phyloP scores from a whole-genome alignment of 2,888 invertebrate species.

The Phortica okadai region DNA sequence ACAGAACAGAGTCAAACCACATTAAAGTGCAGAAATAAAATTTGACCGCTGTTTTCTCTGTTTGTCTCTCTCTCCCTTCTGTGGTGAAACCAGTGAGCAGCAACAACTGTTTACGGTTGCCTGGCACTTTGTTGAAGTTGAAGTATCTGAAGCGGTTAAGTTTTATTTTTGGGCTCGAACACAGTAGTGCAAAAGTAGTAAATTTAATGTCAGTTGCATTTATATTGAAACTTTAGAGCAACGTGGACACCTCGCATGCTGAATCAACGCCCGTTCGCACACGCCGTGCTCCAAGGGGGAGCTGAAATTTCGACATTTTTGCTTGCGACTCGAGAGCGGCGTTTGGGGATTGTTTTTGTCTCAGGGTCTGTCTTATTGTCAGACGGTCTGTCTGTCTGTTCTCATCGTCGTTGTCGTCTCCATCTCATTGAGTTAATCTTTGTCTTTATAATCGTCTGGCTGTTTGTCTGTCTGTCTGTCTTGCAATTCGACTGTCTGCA shows the following conservation, averaged over 20 bases:
- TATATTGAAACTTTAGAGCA: constrained; percentile 63
- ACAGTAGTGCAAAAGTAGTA: constrained; percentile 62
- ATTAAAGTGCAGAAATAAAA: no score
- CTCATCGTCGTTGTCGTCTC: constrained; percentile 39
- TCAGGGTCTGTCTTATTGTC: not conserved
- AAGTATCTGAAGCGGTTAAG: not conserved
- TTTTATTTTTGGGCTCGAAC: not conserved
- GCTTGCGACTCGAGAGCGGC: not conserved
- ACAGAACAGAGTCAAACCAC: no score
- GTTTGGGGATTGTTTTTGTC: not conserved
- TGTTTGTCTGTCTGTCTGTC: constrained; percentile 29
- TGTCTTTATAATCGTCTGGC: constrained; percentile 42
- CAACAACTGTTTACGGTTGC: no score
- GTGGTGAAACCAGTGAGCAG: no score
- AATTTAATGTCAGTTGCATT: constrained; percentile 71
- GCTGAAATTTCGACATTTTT: constrained; percentile 19
- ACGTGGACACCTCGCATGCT: no score
- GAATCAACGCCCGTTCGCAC: no score
- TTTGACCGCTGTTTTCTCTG: no score
- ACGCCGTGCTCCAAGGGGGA: not conserved
- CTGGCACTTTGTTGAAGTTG: not conserved
- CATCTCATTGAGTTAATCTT: constrained; percentile 64
- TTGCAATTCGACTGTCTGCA: not conserved
- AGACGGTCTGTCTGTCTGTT: constrained; percentile 23
- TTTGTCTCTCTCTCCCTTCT: no score